Evolutionary conservation across 53 echinoderm and acorn worm genomes (phyloP), one percentile per base, ranked within the genome.

Genomic region (Luidia sarsii): DNA sequence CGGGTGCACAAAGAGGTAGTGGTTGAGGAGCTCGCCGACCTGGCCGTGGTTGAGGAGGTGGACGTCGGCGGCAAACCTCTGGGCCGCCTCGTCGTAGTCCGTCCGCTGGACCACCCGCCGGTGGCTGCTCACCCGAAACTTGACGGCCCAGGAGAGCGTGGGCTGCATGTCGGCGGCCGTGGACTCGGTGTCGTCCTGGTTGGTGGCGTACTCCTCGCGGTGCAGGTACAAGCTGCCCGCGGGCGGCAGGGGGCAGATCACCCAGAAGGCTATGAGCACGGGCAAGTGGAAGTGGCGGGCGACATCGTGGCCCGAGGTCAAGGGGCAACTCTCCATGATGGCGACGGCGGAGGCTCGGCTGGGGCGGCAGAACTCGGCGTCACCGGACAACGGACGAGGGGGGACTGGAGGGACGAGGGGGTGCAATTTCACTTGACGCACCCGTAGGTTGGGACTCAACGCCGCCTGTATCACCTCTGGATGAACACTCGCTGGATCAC

Each of bases 101-200:
- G 96, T 95, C 86, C 92, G 85, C 23, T 95, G 88, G 28, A 59
- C 81, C 38, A 48, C 79, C 50, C 90, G 87, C 8, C 87, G 59
- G 53, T 87, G 87, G 19, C 41, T 35, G 14, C 55, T 75, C 2
- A 81, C 57, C 62, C 87, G 85, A 57, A 95, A 80, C 69, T 95
- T 95, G 18, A 95, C 92, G 2, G 90, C 96, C 95, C 96, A 95
- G 10, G 96, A 93, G 21, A 92, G 86, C 9, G 92, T 92, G 39
- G 86, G 80, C 24, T 90, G 90, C 65, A 82, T 87, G 31, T 81
- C 74, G 3, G 85, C 49, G 37, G 81, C 45, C 3, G 85, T 33
- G 19, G 61, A 20, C 38, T 45, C 69, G 4, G 59, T 48, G 21
- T 74, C 60, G 19, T 54, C 80, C 24, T 56, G 75, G 9, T 45